Evolutionary conservation across 2,113 vertebrate species (phyloP), one percentile per base, ranked within the genome.

Genomic region (Pongo pygmaeus): DNA sequence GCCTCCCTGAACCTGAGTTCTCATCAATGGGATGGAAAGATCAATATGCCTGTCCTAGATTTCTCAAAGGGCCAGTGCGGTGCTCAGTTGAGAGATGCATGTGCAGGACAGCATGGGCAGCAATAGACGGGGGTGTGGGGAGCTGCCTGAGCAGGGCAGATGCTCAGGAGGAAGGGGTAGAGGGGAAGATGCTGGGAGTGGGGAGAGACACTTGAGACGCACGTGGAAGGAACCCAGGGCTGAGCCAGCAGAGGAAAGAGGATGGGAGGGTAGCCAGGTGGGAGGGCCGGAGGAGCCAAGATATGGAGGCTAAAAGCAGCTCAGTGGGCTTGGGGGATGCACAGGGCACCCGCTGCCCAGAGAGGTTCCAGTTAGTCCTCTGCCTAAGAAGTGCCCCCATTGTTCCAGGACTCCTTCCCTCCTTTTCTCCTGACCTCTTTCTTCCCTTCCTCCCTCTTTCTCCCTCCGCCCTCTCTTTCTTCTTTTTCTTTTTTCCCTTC

Each of bases 141-240:
- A 1, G 10, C 22, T 6, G 4, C 14, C 5, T 25, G 32, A 48
- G 20, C 40, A 9, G 0, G 0, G 0, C 0, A 8, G 48, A 20
- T 9, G 9, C 10, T 35, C 3, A 0, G 27, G 57, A 46, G 35
- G 18, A 78, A 3, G 2, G 8, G 14, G 32, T 1, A 25, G 12
- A 30, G 7, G 14, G 38, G 46, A 20, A 38, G 32, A 1, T 32
- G 12, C 2, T n/a, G 20, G 50, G 18, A 7, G 5, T 25, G 38
- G 72, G 8, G 48, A 12, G 20, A 25, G 11, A 64, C 61, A 6
- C 72, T 46, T 12, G 23, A 69, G 67, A n/a, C 72, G 17, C 59
- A 23, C 22, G 0, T 1, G 0, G 32, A 81, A 55, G 43, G 30
- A 23, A 10, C 22, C 22, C 4, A 9, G 74, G 14, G 30, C 38